Base-by-base conservation (phyloP, 1,140 invertebrate genomes). In the Kradibia gibbosae region DNA sequence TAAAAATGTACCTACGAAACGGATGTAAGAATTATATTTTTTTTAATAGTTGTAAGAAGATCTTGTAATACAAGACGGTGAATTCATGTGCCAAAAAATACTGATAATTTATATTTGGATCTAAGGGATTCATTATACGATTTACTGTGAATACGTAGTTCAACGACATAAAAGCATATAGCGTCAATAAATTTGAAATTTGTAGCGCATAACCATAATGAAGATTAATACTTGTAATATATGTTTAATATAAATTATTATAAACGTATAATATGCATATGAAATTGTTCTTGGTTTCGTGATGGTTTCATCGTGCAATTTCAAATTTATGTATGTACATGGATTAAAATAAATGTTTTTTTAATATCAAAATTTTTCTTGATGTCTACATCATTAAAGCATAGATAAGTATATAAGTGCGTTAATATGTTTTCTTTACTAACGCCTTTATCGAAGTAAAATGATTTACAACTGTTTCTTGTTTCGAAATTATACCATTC, bases 31-130 rank as follows among this genome's bases (percentile, higher is more conserved):
- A 80, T 67, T 78, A 84, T 83, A 86, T 83, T 87, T 79, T 84
- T 87, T 85, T 75, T 78, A 55, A 84, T 85, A 73, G 65, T 71
- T 73, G 42, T 82, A 81, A 36, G 74, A 79, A 48, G 83, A 48
- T 85, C 73, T 86, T 84, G 77, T 85, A 42, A 53, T 82, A 82
- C 60, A 72, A 80, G 81, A 86, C 87, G 85, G 89, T 91, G 90
- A 91, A 91, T 91, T 91, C 90, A 88, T 84, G 90, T 91, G 90
- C 90, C 90, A 91, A 91, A 90, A 86, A 83, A 85, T 84, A 83
- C 78, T 85, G 79, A 60, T 75, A 22, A 78, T 31, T 71, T 28
- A 80, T 82, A 81, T 79, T 79, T 20, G 34, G 82, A 53, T 48
- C 62, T 45, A 81, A 82, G 34, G 31, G 57, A 81, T 79, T 78